Percentiles rank a stretch among this genome's conserved stretches.
phyloP scores from a whole-genome alignment of 1,140 invertebrate genomes.

The Bicyclus anynana region DNA sequence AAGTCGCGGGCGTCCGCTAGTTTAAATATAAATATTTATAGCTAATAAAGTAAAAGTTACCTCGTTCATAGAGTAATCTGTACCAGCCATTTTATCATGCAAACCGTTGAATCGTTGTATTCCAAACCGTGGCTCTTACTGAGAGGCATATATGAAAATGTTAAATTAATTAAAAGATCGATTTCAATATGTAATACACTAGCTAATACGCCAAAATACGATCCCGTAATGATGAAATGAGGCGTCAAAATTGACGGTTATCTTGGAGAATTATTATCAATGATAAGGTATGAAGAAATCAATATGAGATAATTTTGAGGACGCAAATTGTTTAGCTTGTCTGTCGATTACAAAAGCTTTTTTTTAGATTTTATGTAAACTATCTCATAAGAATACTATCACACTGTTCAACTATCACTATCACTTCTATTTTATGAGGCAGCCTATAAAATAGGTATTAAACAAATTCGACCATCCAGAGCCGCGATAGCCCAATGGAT shows the following conservation, averaged over 20 bases:
- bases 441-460: too few species aligned
- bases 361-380: too few species aligned
- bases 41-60: conserved; percentile 26
- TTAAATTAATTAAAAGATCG: too few species aligned
- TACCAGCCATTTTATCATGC: conserved; percentile 44
- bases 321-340: neutral
- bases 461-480: too few species aligned
- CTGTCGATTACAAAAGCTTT: too few species aligned
- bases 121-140: conserved; percentile 12
- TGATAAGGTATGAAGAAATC: neutral
- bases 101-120: conserved; percentile 32
- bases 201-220: neutral
- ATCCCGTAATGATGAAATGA: neutral
- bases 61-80: conserved; percentile 57
- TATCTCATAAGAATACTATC: too few species aligned
- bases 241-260: neutral
- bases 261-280: neutral
- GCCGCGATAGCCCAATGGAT: too few species aligned
- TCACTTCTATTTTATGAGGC: too few species aligned
- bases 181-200: conserved; percentile 6
- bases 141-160: conserved; percentile 33
- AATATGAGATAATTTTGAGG: neutral
- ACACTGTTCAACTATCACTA: too few species aligned
- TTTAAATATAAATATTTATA: neutral
- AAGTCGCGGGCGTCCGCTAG: too few species aligned